Evolutionary conservation across 2,888 invertebrate genomes (phyloP), one percentile per base, ranked within the genome.

Genomic region (Heliothis peltigera): DNA sequence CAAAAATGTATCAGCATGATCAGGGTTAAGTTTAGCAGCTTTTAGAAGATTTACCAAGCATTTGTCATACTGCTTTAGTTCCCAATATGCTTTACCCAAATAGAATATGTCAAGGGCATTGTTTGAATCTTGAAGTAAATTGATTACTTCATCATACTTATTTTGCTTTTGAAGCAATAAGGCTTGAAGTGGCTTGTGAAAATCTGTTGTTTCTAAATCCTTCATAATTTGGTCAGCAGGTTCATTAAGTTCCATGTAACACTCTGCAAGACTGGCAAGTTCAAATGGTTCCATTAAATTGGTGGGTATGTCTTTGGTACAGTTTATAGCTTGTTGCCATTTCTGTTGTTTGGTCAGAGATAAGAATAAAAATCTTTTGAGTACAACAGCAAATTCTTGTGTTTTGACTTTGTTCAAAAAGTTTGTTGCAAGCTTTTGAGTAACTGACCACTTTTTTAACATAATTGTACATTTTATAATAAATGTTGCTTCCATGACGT

Each of bases 21-120:
- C 96, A n/a, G 97, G 96, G 86, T 98, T 96, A 12, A 96, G 87
- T 87, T 98, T 96, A 1, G 97, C 96, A 52, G 97, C 96, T 94
- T 96, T 97, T 5, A 97, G 87, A 80, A 97, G 95, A 70, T 96
- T 95, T 65, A 96, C 91, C 35, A 97, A 91, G 75, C 96, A 96
- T 73, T 96, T 96, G 35, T 96, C 95, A 89, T 95, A 96, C 64
- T 96, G 90, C 46, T 95, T 88, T 18, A 96, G 83, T 81, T 95
- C 90, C 95, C 96, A 96, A 86, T 96, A 95, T 59, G 96, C 92
- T 82, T 93, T 91, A 1, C 96, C 97, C 55, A 96, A 89, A 84
- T 96, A 95, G 64, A 96, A 90, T 91, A 96, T 95, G 72, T 95
- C 94, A 64, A 96, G 91, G 17, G 95, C 88, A 70, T 89, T 87